Evolutionary conservation across 2,888 invertebrate genomes (phyloP).

Genomic region (Sisyra terminalis): DNA sequence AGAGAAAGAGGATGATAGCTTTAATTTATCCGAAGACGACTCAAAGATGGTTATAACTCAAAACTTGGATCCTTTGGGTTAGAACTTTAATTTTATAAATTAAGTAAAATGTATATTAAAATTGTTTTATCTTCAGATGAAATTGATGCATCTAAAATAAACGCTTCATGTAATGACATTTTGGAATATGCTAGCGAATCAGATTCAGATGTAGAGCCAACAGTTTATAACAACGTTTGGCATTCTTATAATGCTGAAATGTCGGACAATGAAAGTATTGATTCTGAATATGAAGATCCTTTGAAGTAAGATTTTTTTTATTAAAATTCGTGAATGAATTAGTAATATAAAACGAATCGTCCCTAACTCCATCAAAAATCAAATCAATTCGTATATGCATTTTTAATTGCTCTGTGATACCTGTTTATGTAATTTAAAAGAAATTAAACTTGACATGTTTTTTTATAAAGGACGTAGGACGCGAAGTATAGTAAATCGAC

Average conservation of each 20-base stretch:
- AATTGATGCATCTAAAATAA: conserved; percentile 33
- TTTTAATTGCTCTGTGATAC: too few species aligned
- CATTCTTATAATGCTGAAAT: conserved; percentile 46
- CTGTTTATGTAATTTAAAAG: too few species aligned
- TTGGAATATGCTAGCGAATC: conserved; percentile 57
- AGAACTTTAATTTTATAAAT: conserved; percentile 15
- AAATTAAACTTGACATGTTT: too few species aligned
- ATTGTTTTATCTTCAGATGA: conserved; percentile 22
- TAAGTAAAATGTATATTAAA: neutral
- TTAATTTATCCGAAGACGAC: conserved; percentile 23
- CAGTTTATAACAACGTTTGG: conserved; percentile 43
- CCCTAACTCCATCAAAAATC: too few species aligned
- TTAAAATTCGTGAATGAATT: neutral
- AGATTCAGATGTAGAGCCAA: conserved; percentile 54
- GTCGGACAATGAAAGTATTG: conserved; percentile 62
- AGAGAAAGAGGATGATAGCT: conserved; percentile 19
- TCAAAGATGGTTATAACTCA: conserved; percentile 29
- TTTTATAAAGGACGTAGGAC: too few species aligned
- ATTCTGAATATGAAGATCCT: conserved; percentile 58
- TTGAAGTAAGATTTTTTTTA: conserved; percentile 40
- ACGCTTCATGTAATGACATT: conserved; percentile 36
- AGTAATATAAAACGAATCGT: too few species aligned
- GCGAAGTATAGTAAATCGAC: too few species aligned
- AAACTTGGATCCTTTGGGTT: conserved; percentile 41
- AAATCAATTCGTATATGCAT: too few species aligned